phyloP scores from a whole-genome alignment of 1,140 invertebrate genomes.

The Frieseomelitta varia region DNA sequence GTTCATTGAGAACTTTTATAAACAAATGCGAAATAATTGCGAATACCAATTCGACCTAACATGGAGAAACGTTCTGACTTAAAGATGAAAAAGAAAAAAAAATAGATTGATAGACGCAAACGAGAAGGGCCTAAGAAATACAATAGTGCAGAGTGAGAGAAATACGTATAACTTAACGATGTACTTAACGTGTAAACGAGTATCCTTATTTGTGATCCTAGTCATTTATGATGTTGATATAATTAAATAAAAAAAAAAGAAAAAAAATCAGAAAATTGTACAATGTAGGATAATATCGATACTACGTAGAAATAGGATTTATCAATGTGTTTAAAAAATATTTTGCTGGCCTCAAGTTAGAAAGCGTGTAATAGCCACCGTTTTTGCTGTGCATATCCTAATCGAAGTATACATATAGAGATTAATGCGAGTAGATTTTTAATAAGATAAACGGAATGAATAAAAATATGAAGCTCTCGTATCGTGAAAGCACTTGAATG shows the following conservation, averaged over 20 bases:
- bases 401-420: constrained; percentile 40
- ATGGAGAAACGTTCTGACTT: neutral
- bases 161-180: neutral
- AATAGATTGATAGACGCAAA: neutral
- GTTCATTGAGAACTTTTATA: neutral
- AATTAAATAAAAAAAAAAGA: neutral
- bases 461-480: constrained; percentile 39
- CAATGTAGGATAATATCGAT: constrained; percentile 59
- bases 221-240: constrained; percentile 6
- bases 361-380: constrained; percentile 24
- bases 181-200: constrained; percentile 4
- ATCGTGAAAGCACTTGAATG: constrained; percentile 26
- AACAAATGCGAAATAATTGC: neutral
- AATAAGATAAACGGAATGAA: constrained; percentile 45
- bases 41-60: neutral
- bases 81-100: neutral
- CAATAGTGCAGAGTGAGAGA: neutral
- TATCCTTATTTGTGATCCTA: constrained; percentile 24
- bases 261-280: constrained; percentile 32
- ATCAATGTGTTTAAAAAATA: constrained; percentile 18
- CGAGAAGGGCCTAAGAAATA: constrained; percentile 6
- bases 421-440: constrained; percentile 54
- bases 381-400: constrained; percentile 44
- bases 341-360: constrained; percentile 30
- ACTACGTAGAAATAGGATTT: constrained; percentile 14